phyloP scores from a whole-genome alignment of 2,113 vertebrate genomes.

The Cyanistes caeruleus region DNA sequence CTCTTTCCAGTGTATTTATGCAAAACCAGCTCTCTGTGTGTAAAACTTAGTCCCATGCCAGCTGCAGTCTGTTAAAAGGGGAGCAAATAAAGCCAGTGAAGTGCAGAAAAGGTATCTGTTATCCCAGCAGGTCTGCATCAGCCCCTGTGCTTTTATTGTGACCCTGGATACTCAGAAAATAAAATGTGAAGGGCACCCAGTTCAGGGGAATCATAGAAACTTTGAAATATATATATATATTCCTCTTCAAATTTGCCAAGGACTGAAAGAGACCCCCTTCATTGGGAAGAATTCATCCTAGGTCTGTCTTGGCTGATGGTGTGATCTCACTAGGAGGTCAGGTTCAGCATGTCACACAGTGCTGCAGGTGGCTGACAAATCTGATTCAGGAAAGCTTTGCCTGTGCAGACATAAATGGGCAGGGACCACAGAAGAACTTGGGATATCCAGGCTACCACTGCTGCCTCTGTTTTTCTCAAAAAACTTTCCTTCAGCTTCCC shows the following conservation, averaged over 20 bases:
- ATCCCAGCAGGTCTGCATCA: background rate
- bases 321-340: background rate
- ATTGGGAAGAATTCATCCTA: background rate
- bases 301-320: background rate
- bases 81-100: background rate
- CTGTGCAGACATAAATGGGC: background rate
- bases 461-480: background rate
- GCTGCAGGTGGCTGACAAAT: background rate
- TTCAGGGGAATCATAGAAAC: background rate
- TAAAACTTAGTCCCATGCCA: background rate
- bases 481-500: background rate
- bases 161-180: background rate
- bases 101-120: background rate
- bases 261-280: background rate
- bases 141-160: background rate
- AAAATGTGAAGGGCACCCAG: background rate
- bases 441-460: fast-evolving
- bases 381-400: background rate
- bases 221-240: background rate
- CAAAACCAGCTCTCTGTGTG: background rate
- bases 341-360: background rate
- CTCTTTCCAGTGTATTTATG: background rate
- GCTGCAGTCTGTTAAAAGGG: background rate
- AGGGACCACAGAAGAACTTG: background rate
- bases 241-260: background rate